A percentile compares a stretch with the other conserved stretches of the same genome.
These are phyloP conservation scores for Oryzaephilus surinamensis DNA, from an alignment of 1,140 invertebrate species.

Conservation along the genomic window DNA sequence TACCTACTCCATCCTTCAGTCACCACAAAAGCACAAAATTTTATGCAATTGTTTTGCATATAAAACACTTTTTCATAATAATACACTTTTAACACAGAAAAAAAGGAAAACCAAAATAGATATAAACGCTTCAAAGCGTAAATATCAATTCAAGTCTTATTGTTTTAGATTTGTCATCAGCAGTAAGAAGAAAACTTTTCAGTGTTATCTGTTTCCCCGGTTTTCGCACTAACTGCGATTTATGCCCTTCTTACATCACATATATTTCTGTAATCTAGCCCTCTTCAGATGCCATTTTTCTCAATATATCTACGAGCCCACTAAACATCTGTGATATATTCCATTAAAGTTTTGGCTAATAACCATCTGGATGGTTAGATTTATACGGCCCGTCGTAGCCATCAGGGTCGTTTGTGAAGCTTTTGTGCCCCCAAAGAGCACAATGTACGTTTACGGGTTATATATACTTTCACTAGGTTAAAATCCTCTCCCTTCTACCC, in stretches of 20 bases:
- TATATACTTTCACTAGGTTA: no score
- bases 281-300: slow-evolving; percentile 33
- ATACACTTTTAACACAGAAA: no score
- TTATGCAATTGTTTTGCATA: no score
- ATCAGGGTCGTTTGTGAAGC: slow-evolving; percentile 9
- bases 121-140: no score
- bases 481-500: no score
- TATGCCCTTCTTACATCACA: slow-evolving; percentile 28
- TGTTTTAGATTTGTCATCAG: slow-evolving; percentile 30
- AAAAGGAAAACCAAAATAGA: no score
- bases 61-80: no score
- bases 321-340: slow-evolving; percentile 32
- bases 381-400: slow-evolving; percentile 22
- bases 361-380: slow-evolving; percentile 25
- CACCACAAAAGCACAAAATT: no score
- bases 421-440: no score
- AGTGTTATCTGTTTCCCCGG: slow-evolving; percentile 15
- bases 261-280: slow-evolving; percentile 31
- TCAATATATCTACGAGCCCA: slow-evolving; percentile 28
- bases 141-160: slow-evolving; percentile 28
- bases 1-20: no score
- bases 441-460: no score
- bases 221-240: slow-evolving; percentile 29
- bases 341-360: slow-evolving; percentile 31
- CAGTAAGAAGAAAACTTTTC: slow-evolving; percentile 17